Evolutionary conservation across 2,113 vertebrate species (phyloP).

Genomic region (Tyrannus savana): DNA sequence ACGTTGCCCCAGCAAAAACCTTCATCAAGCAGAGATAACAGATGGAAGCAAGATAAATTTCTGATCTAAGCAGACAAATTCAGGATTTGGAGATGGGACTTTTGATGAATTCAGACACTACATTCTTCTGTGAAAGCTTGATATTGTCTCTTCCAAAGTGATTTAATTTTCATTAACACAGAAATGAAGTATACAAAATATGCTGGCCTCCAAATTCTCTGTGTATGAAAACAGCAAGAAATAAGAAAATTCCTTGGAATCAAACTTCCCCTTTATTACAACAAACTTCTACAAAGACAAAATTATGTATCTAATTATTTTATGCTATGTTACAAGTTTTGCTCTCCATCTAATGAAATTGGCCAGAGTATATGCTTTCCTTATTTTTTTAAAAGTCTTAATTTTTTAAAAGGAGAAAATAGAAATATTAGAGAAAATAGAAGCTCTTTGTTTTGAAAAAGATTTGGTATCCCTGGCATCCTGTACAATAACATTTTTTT

Average conservation of each 20-base stretch:
- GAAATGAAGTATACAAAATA: slow-evolving; percentile 2
- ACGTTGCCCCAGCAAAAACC: slow-evolving; percentile 27
- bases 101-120: not conserved
- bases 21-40: slow-evolving; percentile 15
- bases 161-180: slow-evolving; percentile 39
- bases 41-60: slow-evolving; percentile 22
- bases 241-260: not conserved
- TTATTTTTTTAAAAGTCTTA: not conserved
- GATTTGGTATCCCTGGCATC: not conserved
- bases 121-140: slow-evolving; percentile 12
- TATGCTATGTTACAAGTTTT: not conserved
- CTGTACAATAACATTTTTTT: not conserved
- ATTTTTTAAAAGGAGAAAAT: not conserved
- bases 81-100: not conserved
- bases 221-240: slow-evolving; percentile 9
- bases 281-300: not conserved
- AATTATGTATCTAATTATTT: not conserved
- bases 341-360: not conserved
- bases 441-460: not conserved
- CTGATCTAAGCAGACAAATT: slow-evolving; percentile 28
- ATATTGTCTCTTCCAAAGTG: not conserved
- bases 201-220: not conserved
- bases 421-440: not conserved
- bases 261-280: not conserved
- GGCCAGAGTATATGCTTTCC: not conserved